Base-by-base conservation (phyloP, 1,140 invertebrate species). In the Listronotus bonariensis region DNA sequence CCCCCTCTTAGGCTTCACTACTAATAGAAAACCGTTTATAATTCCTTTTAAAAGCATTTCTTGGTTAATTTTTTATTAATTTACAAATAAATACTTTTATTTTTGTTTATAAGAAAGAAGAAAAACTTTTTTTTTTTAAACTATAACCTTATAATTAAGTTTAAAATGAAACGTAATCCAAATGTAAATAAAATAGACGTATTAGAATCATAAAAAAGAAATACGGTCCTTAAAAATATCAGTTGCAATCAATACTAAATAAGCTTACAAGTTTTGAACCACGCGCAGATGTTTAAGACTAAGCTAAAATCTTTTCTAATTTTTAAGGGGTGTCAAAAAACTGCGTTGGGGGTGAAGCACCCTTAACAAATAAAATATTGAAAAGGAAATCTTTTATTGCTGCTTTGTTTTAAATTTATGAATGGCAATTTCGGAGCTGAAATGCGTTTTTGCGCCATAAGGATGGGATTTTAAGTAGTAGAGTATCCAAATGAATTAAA, bases 261-360 rank as follows among this genome's bases (percentile, higher is more conserved):
- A 56, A 63, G 52, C 32, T 11, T 40, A 42, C 11, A 56, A 40
- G 12, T 26, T 52, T 48, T 54, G 31, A 55, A 63, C 54, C 66
- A 62, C 65, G 66, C 56, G 67, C 67, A 68, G 67, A 68, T 68
- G 67, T 64, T 68, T 48, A 51, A 41, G 51, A 52, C 45, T 52
- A 53, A 55, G 43, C 26, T 43, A 64, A 52, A 64, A 52, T 54
- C 51, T 64, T 56, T 64, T 46, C 58, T 65, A 68, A 65, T 68
- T 59, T 62, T 63, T 65, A 48, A 68, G 61, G 62, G 67, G 67
- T 64, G 59, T 68, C 67, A 64, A 62, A 59, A 58, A 55, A 54
- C 55, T 49, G 17, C 61, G 52, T 63, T 40, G 61, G 61, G 61
- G 61, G 61, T 41, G 61, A 63, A 56, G 61, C 61, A 63, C 61